Evolutionary conservation across 2,113 vertebrate species (phyloP), one percentile per base, ranked within the genome.

Genomic region (Chroicocephalus ridibundus): DNA sequence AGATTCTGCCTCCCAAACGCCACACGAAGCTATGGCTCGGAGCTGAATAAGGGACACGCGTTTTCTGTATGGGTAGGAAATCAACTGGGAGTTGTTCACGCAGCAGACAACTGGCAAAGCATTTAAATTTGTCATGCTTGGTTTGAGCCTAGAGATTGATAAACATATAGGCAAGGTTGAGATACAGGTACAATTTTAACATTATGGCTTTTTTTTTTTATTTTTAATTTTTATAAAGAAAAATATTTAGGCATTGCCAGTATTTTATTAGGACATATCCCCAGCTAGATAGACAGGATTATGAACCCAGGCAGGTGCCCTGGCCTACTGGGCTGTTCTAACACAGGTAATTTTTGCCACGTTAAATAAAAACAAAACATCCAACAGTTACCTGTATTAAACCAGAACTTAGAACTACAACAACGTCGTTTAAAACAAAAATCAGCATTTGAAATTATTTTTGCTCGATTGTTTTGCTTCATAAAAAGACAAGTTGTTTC

Each of bases 11-110:
- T 77, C 42, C 68, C 18, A 15, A 49, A 66, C 6, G 8, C 42
- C 24, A 47, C 0, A 0, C 4, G 12, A 86, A 92, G 29, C 51
- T 15, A 31, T 1, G 0, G 15, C 55, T 84, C 24, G 61, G 82
- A 81, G 32, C 42, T 68, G 38, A 91, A 78, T 34, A 79, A 68
- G 32, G 47, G 46, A 44, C 26, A 13, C 1, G 9, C 7, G 1
- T 62, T 69, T 77, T 71, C 85, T 70, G 13, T 44, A 42, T 17
- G 47, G 51, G 24, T 51, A 71, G 29, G 32, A 74, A 51, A n/a
- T 54, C 74, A 75, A 19, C 18, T 19, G 38, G 52, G 82, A 95
- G 42, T 62, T 93, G 26, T 82, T 86, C 86, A 70, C 51, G 55
- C 38, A 70, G 12, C 11, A 27, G 54, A 74, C 38, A 75, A 42